Evolutionary conservation across 2,888 invertebrate species (phyloP).

Genomic region (Luperina testacea): DNA sequence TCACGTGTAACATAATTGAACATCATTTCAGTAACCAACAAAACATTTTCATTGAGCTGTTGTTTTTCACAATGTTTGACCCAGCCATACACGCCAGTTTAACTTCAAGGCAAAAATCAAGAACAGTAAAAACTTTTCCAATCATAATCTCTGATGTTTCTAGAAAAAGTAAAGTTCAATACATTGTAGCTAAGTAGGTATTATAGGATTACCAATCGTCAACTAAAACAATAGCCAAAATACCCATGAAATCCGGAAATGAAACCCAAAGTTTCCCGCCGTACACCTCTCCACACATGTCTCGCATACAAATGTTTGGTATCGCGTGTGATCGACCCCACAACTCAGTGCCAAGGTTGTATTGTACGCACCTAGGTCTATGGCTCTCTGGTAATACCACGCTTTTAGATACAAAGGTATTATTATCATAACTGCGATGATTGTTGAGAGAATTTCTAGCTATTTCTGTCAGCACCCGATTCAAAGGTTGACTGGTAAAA

Average conservation of each 20-base stretch:
- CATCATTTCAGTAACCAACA: neutral
- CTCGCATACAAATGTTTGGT: constrained; percentile 67
- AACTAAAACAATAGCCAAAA: constrained; percentile 5
- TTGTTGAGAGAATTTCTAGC: constrained; percentile 10
- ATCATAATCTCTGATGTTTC: neutral
- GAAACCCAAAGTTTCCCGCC: constrained; percentile 65
- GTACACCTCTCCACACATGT: constrained; percentile 61
- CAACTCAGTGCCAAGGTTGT: constrained; percentile 72
- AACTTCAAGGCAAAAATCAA: neutral
- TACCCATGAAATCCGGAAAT: constrained; percentile 69
- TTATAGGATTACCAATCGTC: neutral
- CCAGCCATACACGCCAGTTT: neutral
- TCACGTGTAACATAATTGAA: neutral
- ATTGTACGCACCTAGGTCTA: constrained; percentile 63
- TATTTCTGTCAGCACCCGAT: constrained; percentile 3
- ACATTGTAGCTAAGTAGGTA: neutral
- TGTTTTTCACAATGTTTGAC: neutral
- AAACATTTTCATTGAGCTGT: neutral
- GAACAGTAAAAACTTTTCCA: neutral
- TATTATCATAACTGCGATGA: constrained; percentile 41
- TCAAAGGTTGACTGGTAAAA: neutral
- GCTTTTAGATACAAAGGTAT: constrained; percentile 30
- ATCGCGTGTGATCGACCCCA: constrained; percentile 73
- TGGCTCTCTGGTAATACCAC: constrained; percentile 55
- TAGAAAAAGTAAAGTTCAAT: neutral